A percentile compares a stretch with the other conserved stretches of the same genome.
phyloP scores from a whole-genome alignment of 2,888 invertebrate species.

The Carpatolechia fugitivella region DNA sequence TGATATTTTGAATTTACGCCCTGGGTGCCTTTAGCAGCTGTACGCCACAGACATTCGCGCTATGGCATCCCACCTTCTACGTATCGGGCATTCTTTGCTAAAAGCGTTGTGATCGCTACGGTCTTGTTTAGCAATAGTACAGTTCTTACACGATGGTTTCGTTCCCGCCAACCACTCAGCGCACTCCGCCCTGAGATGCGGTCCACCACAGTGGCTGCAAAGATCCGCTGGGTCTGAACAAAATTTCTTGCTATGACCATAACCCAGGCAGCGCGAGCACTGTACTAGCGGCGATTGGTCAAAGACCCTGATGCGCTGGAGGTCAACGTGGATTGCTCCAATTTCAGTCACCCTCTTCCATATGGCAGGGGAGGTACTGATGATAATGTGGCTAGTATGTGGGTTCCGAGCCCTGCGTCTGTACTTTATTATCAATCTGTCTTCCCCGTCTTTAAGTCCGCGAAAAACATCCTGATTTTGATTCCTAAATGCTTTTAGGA shows the following conservation, averaged over 20 bases:
- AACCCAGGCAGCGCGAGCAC: too few relatives aligned
- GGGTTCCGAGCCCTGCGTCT: slow-evolving; percentile 10
- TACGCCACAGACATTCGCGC: not conserved
- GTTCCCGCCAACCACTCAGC: not conserved
- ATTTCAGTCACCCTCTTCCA: not conserved
- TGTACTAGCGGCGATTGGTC: slow-evolving; percentile 1
- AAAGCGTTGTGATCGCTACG: not conserved
- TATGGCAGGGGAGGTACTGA: not conserved
- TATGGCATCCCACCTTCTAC: not conserved
- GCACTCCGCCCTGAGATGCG: not conserved
- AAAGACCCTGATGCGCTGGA: slow-evolving; percentile 15
- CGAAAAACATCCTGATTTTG: too few relatives aligned
- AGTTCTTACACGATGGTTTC: slow-evolving; percentile 3
- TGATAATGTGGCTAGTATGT: not conserved
- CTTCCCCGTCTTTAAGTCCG: too few relatives aligned
- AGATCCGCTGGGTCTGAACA: not conserved
- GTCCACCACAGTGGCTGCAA: slow-evolving; percentile 6
- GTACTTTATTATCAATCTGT: not conserved
- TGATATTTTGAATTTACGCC: too few relatives aligned
- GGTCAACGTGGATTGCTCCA: slow-evolving; percentile 17
- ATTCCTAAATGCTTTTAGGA: too few relatives aligned
- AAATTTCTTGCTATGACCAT: not conserved
- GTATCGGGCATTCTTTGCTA: not conserved
- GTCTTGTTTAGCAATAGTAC: not conserved
- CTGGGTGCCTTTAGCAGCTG: not conserved